Evolutionary conservation across 2,888 invertebrate genomes (phyloP).

Genomic region (Agrotis clavis): DNA sequence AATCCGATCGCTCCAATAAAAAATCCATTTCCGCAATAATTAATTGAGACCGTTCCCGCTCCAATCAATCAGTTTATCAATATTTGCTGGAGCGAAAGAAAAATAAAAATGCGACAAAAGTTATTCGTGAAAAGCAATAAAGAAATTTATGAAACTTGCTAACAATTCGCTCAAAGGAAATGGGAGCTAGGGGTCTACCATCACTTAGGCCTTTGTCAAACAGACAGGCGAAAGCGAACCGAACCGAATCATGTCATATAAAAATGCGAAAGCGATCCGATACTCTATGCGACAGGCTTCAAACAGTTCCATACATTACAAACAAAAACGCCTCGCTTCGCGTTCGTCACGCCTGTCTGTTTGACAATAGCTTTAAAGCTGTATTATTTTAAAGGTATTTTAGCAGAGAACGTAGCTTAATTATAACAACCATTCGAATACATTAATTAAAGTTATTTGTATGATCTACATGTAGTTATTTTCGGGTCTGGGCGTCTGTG

Average conservation of each 20-base stretch:
- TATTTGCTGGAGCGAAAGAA: conserved; percentile 43
- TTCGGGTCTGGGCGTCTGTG: too few relatives aligned
- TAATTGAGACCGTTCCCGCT: conserved; percentile 33
- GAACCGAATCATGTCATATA: too few relatives aligned
- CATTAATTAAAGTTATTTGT: background rate
- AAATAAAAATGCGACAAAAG: conserved; percentile 50
- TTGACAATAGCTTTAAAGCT: too few relatives aligned
- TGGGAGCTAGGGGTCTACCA: conserved; percentile 18
- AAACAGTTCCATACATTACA: too few relatives aligned
- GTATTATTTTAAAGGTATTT: background rate
- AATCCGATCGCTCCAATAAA: conserved; percentile 18
- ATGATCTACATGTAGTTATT: too few relatives aligned
- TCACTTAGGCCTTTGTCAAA: too few relatives aligned
- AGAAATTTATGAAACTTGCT: conserved; percentile 51
- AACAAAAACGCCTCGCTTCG: too few relatives aligned
- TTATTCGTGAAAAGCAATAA: conserved; percentile 49
- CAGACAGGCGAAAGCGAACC: too few relatives aligned
- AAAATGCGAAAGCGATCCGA: too few relatives aligned
- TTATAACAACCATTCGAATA: background rate
- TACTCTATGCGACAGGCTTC: too few relatives aligned
- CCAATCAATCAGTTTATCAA: conserved; percentile 57
- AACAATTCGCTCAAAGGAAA: conserved; percentile 54
- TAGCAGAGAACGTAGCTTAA: background rate
- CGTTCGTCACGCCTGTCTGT: too few relatives aligned
- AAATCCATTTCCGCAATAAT: conserved; percentile 23